Conservation (phyloP, 2,888 invertebrate species). For the Phragmatobia fuliginosa region DNA sequence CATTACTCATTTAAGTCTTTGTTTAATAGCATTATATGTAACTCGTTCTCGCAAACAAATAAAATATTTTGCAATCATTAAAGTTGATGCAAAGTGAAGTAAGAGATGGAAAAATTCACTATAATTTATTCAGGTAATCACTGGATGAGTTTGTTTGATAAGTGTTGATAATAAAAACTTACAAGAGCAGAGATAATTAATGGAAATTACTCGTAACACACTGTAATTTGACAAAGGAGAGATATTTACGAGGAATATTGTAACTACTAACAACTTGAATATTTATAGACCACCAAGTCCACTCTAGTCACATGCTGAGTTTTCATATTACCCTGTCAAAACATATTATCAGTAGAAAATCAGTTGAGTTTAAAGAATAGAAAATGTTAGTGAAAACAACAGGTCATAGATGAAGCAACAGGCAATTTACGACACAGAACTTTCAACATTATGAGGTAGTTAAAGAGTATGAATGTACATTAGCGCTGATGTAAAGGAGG, state of each 20-base stretch:
- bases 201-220: constrained; percentile 5
- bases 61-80: not conserved
- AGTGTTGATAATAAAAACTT: not conserved
- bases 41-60: constrained; percentile 47
- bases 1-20: constrained; percentile 59
- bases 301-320: not conserved
- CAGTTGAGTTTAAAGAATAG: not conserved
- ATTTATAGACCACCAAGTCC: constrained; percentile 9
- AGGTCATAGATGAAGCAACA: constrained; percentile 21
- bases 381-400: constrained; percentile 4
- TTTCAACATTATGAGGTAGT: constrained; percentile 47
- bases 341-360: constrained; percentile 1
- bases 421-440: constrained; percentile 37
- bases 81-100: not conserved
- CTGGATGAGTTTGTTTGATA: not conserved
- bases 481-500: constrained; percentile 42
- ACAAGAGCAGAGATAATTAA: not conserved
- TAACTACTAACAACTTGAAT: constrained; percentile 9
- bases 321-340: not conserved
- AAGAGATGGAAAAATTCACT: not conserved
- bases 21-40: constrained; percentile 59
- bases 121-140: not conserved
- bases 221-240: not conserved
- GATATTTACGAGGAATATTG: constrained; percentile 1
- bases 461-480: constrained; percentile 38